Conservation (phyloP, 2,113 vertebrate genomes). For the Sardina pilchardus region DNA sequence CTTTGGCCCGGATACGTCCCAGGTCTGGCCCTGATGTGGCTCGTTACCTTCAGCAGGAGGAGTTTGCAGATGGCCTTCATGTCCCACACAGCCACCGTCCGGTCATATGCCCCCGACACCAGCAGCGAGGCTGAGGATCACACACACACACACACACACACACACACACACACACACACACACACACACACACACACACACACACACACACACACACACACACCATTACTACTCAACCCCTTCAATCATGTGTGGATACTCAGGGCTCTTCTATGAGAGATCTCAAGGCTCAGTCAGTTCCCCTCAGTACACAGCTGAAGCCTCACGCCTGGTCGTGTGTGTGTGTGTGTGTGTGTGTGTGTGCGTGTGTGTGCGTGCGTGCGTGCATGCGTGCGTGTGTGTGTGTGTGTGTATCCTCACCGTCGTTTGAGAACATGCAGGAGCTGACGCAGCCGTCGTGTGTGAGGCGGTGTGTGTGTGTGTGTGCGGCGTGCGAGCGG, state of each 20-base stretch:
- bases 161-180: slow-evolving; percentile 19
- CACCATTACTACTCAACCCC: too few relatives aligned
- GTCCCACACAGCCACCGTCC: slow-evolving; percentile 73
- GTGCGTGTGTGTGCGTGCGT: too few relatives aligned
- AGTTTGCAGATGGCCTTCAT: slow-evolving; percentile 62
- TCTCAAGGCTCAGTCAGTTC: too few relatives aligned
- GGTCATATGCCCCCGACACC: slow-evolving; percentile 75
- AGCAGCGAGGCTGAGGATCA: slow-evolving; percentile 33
- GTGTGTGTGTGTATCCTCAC: too few relatives aligned
- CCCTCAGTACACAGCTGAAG: too few relatives aligned
- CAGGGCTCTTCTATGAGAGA: too few relatives aligned
- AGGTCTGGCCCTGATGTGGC: background rate
- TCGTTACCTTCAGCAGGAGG: slow-evolving; percentile 72
- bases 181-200: background rate
- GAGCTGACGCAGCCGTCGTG: slow-evolving; percentile 73
- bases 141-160: background rate
- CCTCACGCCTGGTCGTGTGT: too few relatives aligned
- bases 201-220: background rate
- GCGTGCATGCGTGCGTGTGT: too few relatives aligned
- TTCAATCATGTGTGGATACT: too few relatives aligned
- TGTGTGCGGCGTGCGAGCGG: slow-evolving; percentile 50
- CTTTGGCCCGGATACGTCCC: background rate
- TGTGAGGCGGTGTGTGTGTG: too few relatives aligned
- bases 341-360: too few relatives aligned
- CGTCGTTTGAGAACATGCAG: slow-evolving; percentile 72